A percentile compares a stretch with the other conserved stretches of the same genome.
phyloP scores from a whole-genome alignment of 2,797 vertebrate genomes.

The Takifugu ocellatus region DNA sequence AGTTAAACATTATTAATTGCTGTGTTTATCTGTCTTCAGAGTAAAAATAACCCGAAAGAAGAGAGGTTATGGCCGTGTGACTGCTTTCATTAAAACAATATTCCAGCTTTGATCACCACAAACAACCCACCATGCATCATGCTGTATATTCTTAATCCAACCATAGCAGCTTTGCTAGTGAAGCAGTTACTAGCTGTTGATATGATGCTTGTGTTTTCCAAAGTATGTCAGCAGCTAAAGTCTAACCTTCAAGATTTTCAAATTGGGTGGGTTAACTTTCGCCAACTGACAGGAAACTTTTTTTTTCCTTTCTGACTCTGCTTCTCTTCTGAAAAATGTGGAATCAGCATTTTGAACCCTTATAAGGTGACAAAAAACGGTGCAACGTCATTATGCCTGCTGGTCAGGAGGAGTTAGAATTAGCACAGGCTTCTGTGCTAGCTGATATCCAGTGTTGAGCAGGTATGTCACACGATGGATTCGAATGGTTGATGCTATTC shows the following conservation, averaged over 20 bases:
- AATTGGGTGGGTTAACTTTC: too few relatives aligned
- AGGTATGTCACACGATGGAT: too few relatives aligned
- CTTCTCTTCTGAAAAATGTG: too few relatives aligned
- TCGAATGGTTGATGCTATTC: too few relatives aligned
- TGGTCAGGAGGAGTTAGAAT: too few relatives aligned
- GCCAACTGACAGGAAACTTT: too few relatives aligned
- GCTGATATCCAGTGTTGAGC: too few relatives aligned
- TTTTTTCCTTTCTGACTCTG: too few relatives aligned
- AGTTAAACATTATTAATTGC: conserved; percentile 54
- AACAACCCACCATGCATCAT: conserved; percentile 24
- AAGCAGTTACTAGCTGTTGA: conserved; percentile 28
- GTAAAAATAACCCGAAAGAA: conserved; percentile 46
- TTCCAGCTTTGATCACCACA: conserved; percentile 31
- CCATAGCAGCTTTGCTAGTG: conserved; percentile 43
- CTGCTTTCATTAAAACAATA: conserved; percentile 28
- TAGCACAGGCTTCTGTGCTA: too few relatives aligned
- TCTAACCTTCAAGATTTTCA: conserved; percentile 1
- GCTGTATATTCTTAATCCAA: conserved; percentile 8
- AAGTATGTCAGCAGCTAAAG: conserved; percentile 23
- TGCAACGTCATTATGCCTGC: too few relatives aligned
- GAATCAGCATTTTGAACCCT: too few relatives aligned
- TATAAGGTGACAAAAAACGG: too few relatives aligned
- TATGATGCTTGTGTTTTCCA: conserved; percentile 7
- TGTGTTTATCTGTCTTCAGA: conserved; percentile 48
- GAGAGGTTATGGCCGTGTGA: conserved; percentile 40